Evolutionary conservation across 2,797 vertebrate genomes (phyloP).

Genomic region (Mormyrops boulengeri): DNA sequence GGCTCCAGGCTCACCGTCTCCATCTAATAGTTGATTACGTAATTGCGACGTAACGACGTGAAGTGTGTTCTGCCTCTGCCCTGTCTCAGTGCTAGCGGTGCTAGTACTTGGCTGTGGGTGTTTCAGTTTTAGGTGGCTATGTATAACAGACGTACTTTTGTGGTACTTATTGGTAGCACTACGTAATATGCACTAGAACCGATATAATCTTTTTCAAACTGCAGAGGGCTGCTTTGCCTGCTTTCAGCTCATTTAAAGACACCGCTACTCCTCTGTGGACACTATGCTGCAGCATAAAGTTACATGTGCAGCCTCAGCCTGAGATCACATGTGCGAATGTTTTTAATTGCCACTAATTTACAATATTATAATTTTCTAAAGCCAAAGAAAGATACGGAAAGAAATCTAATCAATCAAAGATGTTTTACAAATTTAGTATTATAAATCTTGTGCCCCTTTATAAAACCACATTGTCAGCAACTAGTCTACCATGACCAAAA

Average conservation of each 20-base stretch:
- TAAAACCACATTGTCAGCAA: not conserved
- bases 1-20: not conserved
- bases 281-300: not conserved
- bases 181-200: too few relatives aligned
- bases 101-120: not conserved
- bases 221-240: not conserved
- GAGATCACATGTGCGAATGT: not conserved
- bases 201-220: too few relatives aligned
- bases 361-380: not conserved
- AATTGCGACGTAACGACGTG: not conserved
- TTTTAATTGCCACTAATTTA: not conserved
- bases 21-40: not conserved
- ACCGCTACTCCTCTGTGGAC: not conserved
- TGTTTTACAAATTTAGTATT: not conserved
- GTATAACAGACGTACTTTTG: not conserved
- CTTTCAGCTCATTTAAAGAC: not conserved
- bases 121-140: not conserved
- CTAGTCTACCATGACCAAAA: not conserved
- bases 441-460: not conserved
- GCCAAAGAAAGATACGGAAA: not conserved
- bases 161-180: not conserved
- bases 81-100: not conserved
- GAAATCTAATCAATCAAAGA: not conserved
- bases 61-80: not conserved
- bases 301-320: not conserved